Percentiles rank a stretch among this genome's conserved stretches.
Conservation (phyloP, 2,797 vertebrate genomes). For the Pempheris klunzingeri region DNA sequence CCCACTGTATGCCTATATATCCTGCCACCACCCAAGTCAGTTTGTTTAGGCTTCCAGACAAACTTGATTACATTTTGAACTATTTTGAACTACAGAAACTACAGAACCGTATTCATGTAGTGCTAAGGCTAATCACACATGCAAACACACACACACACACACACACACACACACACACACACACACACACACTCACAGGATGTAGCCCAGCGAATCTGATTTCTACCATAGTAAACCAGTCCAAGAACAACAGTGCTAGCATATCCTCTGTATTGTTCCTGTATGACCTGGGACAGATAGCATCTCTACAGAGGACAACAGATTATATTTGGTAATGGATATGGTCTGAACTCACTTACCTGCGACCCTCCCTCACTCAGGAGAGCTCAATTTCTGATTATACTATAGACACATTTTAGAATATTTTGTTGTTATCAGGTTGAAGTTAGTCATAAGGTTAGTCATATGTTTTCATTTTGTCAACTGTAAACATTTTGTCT, state of each 20-base stretch:
- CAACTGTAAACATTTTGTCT: not conserved
- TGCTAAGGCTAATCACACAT: not conserved
- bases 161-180: conserved; percentile 19
- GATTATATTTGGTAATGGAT: conserved; percentile 70
- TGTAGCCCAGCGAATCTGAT: conserved; percentile 34
- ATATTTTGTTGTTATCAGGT: not conserved
- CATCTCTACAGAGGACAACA: conserved; percentile 48
- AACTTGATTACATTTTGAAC: not conserved
- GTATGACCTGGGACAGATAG: conserved; percentile 35
- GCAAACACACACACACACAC: conserved; percentile 23
- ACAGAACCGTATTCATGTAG: not conserved
- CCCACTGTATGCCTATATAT: too few relatives aligned
- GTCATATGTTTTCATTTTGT: not conserved
- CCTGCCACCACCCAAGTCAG: not conserved
- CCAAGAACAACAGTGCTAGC: conserved; percentile 53
- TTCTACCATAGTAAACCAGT: conserved; percentile 24
- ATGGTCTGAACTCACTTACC: conserved; percentile 51
- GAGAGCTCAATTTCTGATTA: conserved; percentile 20
- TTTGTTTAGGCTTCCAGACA: not conserved
- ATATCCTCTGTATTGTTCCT: conserved; percentile 55
- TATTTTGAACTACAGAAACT: conserved; percentile 6
- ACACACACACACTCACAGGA: conserved; percentile 16
- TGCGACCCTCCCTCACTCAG: conserved; percentile 27
- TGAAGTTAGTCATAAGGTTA: not conserved
- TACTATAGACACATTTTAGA: not conserved